Conservation (phyloP, 1,140 invertebrate genomes). For the Littorina saxatilis region DNA sequence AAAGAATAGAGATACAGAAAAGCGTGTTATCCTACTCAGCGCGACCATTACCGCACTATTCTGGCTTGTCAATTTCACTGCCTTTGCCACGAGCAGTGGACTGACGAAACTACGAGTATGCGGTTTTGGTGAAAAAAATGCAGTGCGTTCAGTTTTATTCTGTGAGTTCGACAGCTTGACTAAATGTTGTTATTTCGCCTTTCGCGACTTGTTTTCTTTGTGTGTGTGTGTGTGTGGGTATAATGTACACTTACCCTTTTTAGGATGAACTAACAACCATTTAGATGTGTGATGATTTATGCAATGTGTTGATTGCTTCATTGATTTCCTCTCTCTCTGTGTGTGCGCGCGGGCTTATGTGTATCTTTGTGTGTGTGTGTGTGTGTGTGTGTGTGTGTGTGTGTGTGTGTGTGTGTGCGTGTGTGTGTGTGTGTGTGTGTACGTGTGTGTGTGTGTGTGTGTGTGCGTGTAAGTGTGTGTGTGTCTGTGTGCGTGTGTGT, state of each 20-base stretch:
- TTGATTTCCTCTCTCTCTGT: background rate
- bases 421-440: background rate
- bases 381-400: background rate
- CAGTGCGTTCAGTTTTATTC: no score
- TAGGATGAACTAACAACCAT: background rate
- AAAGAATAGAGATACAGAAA: no score
- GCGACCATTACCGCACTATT: no score
- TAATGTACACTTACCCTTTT: background rate
- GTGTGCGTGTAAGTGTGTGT: background rate
- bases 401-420: slow-evolving; percentile 10
- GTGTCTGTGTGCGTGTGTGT: background rate
- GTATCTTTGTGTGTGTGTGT: background rate
- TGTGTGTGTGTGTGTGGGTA: no score
- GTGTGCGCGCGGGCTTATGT: background rate
- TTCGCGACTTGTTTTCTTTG: no score
- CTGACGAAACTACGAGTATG: no score
- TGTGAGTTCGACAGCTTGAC: no score
- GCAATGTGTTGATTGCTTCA: background rate
- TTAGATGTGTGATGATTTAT: background rate
- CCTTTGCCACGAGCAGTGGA: no score
- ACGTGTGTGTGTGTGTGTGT: background rate
- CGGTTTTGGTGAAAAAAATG: no score
- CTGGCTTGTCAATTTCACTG: no score
- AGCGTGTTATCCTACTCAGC: no score
- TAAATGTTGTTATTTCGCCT: no score